Base-by-base conservation (phyloP, 1,140 invertebrate species). In the Sminthurides bifidus region DNA sequence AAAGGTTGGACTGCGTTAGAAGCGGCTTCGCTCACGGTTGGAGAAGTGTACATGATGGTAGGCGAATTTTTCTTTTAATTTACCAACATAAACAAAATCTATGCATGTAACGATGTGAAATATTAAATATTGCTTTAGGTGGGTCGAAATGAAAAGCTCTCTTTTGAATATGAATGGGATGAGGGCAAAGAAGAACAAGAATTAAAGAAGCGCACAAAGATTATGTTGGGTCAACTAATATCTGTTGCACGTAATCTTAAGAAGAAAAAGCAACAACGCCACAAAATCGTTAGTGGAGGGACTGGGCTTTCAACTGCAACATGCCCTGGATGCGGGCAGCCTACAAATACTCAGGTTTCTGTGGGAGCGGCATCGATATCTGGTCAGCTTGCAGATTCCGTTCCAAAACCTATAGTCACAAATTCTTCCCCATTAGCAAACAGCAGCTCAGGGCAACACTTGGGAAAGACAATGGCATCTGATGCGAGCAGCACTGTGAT, bases 11-110 rank as follows among this genome's bases (percentile, higher is more conserved):
- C 81, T 43, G 66, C 77, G 1, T 73, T 79, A 12, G 82, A 83
- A 68, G 79, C 81, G 5, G 82, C 82, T 17, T 81, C 81, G 27
- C 76, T 92, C 29, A 89, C 85, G 29, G 77, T 93, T 40, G 90
- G 88, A 0, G 87, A 94, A 73, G 69, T 93, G n/a, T 92, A 89
- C 74, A 73, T 92, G 56, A 89, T 91, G 79, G 82, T 84, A 68
- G 69, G 64, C 44, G 46, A 54, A 52, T 46, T 38, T 60, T 58
- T 45, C 46, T 45, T 49, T 48, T 35, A 23, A 40, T 48, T 41
- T 55, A 14, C 40, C n/a, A 30, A 43, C 49, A 46, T 31, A n/a
- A 26, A 41, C 5, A 40, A 29, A 44, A 29, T 15, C 27, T 44
- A 21, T 33, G 21, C 56, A 52, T 48, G 15, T 55, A 8, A 55